Conservation (phyloP, 2,888 invertebrate species). For the Chloroclysta siterata region DNA sequence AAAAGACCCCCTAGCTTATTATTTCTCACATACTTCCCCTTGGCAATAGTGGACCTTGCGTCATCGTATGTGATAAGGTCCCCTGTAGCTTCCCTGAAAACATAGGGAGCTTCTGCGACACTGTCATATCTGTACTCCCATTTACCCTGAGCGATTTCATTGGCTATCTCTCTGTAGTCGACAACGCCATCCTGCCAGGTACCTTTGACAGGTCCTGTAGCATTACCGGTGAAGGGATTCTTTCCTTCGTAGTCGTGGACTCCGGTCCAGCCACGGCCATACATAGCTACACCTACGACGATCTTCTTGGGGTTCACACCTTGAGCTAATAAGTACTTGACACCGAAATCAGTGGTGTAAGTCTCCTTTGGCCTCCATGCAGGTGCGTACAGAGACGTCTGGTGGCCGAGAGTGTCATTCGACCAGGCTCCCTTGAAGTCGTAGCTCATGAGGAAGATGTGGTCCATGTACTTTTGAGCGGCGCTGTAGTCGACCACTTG, state of each 20-base stretch:
- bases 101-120: conserved; percentile 77
- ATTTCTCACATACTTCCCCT: conserved; percentile 78
- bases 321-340: conserved; percentile 74
- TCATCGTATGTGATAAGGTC: conserved; percentile 78
- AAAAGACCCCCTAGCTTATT: conserved; percentile 78
- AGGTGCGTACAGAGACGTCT: conserved; percentile 74
- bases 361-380: conserved; percentile 76
- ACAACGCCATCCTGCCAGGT: conserved; percentile 82
- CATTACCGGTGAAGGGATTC: conserved; percentile 77
- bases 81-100: conserved; percentile 73
- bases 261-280: conserved; percentile 80
- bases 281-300: conserved; percentile 79
- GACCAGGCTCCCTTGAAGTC: conserved; percentile 83
- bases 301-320: conserved; percentile 78
- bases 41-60: conserved; percentile 75
- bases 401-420: conserved; percentile 76
- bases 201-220: conserved; percentile 76
- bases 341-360: conserved; percentile 80
- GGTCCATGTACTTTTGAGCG: conserved; percentile 80
- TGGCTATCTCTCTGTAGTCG: conserved; percentile 77
- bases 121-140: conserved; percentile 79
- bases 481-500: conserved; percentile 77
- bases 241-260: conserved; percentile 66
- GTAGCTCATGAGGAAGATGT: conserved; percentile 80
- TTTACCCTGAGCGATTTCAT: conserved; percentile 70